Evolutionary conservation across 2,113 vertebrate genomes (phyloP), one percentile per base, ranked within the genome.

Genomic region (Petrocephalus microphthalmus): DNA sequence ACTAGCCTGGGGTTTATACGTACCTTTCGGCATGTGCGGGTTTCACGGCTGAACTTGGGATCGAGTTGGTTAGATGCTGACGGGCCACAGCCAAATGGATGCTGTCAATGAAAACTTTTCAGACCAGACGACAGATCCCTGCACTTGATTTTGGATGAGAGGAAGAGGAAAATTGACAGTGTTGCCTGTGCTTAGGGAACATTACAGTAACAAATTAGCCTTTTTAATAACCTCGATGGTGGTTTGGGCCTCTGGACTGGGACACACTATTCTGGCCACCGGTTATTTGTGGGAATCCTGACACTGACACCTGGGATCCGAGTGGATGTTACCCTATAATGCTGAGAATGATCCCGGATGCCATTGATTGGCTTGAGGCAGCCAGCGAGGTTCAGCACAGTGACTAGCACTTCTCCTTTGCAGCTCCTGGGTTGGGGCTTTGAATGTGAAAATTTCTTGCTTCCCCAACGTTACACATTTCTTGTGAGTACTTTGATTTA

Each of bases 21-120:
- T n/a, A 29, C 29, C 10, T 11, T 64, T 64, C n/a, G 8, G 52
- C 6, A 29, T 33, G 13, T 25, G 33, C 53, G 3, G n/a, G n/a
- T 20, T 37, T 52, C 45, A 49, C 19, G 90, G 89, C 92, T 91
- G 91, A 93, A 89, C 88, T 54, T 13, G 60, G 87, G 93, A 92
- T 93, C 90, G 13, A 67, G 10, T 67, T 67, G 60, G 60, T 88
- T 88, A 91, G 10, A 82, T 6, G 37, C 74, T 56, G 22, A 56
- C 10, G 60, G 82, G 47, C 64, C 82, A 7, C 29, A 22, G 33
- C 88, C 4, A 47, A 64, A 78, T 84, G 53, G 22, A 51, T 57
- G 53, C 53, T 49, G 56, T 67, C 57, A 78, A 2, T 82, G 25
- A 54, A 37, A 37, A 84, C 53, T 84, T 78, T 7, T 2, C 87